Conservation (phyloP, 2,888 invertebrate species). For the Agelastica alni region DNA sequence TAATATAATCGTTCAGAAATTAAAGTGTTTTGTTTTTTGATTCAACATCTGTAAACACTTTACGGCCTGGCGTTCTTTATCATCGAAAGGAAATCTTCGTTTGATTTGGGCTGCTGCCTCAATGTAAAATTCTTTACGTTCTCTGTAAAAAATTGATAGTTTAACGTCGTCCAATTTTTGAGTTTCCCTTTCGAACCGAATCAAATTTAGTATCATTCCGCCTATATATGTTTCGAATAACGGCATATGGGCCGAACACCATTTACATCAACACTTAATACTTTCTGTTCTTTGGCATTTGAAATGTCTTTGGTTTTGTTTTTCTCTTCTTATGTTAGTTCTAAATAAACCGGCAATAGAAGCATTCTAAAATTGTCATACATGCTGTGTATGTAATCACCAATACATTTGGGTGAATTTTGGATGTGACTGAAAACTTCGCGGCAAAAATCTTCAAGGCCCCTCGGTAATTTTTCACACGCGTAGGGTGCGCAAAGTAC, state of each 20-base stretch:
- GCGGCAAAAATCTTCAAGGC: too few relatives aligned
- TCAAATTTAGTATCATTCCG: neutral
- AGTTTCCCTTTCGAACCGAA: too few relatives aligned
- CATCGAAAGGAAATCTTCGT: conserved; percentile 14
- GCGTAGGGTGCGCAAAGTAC: neutral
- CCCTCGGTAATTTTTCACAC: neutral
- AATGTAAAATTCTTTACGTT: conserved; percentile 16
- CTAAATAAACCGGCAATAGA: conserved; percentile 2
- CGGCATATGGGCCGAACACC: conserved; percentile 3
- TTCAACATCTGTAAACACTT: conserved; percentile 22
- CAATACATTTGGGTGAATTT: too few relatives aligned
- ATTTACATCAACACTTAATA: conserved; percentile 10
- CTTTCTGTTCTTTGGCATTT: conserved; percentile 8
- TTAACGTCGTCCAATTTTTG: neutral
- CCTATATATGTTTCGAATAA: neutral
- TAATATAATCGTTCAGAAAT: neutral
- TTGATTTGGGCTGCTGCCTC: conserved; percentile 14
- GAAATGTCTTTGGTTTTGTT: conserved; percentile 2
- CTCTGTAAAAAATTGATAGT: conserved; percentile 15
- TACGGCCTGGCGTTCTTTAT: conserved; percentile 17
- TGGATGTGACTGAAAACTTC: too few relatives aligned
- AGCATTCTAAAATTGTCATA: neutral
- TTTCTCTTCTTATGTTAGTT: conserved; percentile 1
- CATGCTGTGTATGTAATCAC: neutral
- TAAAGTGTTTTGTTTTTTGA: neutral